Evolutionary conservation across 2,113 vertebrate genomes (phyloP), one percentile per base, ranked within the genome.

Genomic region (Tauraco erythrolophus): DNA sequence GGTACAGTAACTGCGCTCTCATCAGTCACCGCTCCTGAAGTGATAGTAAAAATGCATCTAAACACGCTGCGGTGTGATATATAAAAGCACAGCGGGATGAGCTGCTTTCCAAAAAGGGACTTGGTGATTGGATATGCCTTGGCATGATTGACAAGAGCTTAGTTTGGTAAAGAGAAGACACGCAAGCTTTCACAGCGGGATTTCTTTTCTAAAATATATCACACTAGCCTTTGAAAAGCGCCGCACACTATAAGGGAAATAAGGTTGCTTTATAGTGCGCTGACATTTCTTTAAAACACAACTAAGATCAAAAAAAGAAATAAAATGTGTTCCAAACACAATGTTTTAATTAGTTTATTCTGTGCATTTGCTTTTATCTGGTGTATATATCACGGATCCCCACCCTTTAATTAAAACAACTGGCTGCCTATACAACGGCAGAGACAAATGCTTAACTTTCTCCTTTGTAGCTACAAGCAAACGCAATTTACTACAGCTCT

Each of bases 41-140:
- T 98, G 98, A 98, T 98, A 98, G 99, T 98, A 99, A 99, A 99
- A 99, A 99, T 99, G 99, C 99, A 99, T 99, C 98, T 98, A 99
- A 99, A 99, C 99, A 99, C 97, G 99, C 99, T 99, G 98, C 98
- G 99, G 98, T 98, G 99, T 98, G 99, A 99, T 99, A 95, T 98
- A 99, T 99, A 99, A 99, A 99, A 99, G 99, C 99, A 99, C 99
- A 99, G 99, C 99, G 98, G 99, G 99, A 98, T 98, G 98, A 99
- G 97, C 98, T 98, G 99, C 99, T 99, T 99, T 99, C 99, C 98
- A 98, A 98, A 99, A 98, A 98, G 98, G 98, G 98, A 98, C 98
- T 98, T 98, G 95, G 98, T 99, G 99, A 99, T 99, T 99, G 99
- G 99, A 98, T 98, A 98, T 97, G 98, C 98, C 98, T 98, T 88